phyloP scores from a whole-genome alignment of 2,113 vertebrate genomes.

The Zosterops hypoxanthus region DNA sequence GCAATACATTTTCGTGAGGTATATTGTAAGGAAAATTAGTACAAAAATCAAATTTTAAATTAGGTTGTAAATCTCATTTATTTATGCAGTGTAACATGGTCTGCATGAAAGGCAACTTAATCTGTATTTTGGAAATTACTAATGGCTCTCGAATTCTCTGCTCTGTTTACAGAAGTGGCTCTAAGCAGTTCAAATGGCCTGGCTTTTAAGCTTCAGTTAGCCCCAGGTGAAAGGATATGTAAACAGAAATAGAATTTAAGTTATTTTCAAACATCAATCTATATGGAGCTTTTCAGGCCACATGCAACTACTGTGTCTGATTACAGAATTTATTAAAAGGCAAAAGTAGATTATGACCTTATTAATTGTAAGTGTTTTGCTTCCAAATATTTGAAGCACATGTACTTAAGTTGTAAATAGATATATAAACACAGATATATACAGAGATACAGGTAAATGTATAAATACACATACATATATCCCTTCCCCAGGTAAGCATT shows the following conservation, averaged over 20 bases:
- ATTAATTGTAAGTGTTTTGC: neutral
- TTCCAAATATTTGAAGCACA: neutral
- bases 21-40: slow-evolving; percentile 1
- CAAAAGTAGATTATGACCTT: neutral
- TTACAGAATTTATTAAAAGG: neutral
- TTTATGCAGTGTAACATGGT: neutral
- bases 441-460: neutral
- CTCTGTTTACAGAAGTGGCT: slow-evolving; percentile 14
- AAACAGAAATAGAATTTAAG: slow-evolving; percentile 30
- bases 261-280: slow-evolving; percentile 6
- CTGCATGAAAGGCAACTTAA: slow-evolving; percentile 23
- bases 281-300: neutral
- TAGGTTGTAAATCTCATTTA: neutral
- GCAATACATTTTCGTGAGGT: neutral
- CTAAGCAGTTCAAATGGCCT: neutral
- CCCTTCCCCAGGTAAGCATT: neutral
- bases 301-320: neutral
- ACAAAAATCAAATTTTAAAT: slow-evolving; percentile 31
- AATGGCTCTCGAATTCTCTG: slow-evolving; percentile 33
- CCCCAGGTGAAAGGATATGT: neutral
- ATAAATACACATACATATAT: too few relatives aligned
- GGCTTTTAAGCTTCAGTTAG: slow-evolving; percentile 9
- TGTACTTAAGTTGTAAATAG: neutral
- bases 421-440: neutral
- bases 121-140: slow-evolving; percentile 49